Conservation (phyloP, 2,797 vertebrate genomes). For the Chloroceryle inda region DNA sequence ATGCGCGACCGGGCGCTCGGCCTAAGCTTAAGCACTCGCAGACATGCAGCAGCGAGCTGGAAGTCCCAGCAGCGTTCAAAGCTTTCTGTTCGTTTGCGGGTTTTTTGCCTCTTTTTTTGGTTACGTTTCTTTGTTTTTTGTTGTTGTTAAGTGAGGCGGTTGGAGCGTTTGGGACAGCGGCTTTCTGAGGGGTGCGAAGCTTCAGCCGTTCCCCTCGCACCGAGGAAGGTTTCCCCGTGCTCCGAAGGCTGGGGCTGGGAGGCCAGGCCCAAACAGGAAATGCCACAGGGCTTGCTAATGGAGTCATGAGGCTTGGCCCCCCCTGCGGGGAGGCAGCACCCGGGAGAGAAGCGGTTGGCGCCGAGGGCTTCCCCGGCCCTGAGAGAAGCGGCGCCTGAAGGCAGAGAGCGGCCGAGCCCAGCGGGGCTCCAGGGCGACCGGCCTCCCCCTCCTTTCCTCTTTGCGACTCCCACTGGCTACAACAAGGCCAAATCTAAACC, state of each 20-base stretch:
- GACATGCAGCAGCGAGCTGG: background rate
- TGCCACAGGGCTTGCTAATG: slow-evolving; percentile 41
- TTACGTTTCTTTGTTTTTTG: no score
- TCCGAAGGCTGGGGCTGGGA: background rate
- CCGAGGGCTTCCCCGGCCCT: background rate
- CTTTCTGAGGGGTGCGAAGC: background rate
- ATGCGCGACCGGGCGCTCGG: background rate
- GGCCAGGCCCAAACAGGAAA: slow-evolving; percentile 23
- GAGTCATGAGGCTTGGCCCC: background rate
- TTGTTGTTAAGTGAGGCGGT: background rate
- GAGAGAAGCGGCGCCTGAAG: background rate
- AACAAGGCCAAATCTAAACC: background rate
- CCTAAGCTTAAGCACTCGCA: slow-evolving; percentile 1
- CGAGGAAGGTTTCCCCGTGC: background rate
- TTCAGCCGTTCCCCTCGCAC: background rate
- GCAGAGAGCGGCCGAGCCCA: background rate
- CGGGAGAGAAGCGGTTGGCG: background rate
- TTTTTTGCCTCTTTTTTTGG: no score
- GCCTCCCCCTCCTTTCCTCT: background rate
- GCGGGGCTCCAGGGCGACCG: background rate
- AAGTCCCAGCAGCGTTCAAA: background rate
- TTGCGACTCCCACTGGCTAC: background rate
- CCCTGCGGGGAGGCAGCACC: background rate
- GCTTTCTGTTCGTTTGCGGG: background rate
- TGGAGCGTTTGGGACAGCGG: background rate